phyloP scores from a whole-genome alignment of 2,113 vertebrate species.

The Diadophis punctatus region DNA sequence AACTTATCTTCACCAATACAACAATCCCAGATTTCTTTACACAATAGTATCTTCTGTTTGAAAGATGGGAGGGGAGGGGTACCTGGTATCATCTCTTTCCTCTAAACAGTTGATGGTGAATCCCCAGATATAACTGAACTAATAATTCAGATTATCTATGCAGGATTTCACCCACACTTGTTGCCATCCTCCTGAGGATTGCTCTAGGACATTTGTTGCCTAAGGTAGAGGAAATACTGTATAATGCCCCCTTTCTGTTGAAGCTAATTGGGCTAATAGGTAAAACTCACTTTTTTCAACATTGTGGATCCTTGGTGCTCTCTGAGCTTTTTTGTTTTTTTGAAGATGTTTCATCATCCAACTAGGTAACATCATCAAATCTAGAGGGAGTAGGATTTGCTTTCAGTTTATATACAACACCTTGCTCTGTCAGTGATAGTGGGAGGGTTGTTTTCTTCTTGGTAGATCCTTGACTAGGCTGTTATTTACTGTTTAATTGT shows the following conservation, averaged over 20 bases:
- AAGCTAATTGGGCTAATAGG: not conserved
- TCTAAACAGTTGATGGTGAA: not conserved
- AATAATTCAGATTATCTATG: not conserved
- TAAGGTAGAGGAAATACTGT: not conserved
- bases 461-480: too few species aligned
- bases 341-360: too few species aligned
- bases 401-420: too few species aligned
- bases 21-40: not conserved
- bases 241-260: not conserved
- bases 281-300: not conserved
- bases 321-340: too few species aligned
- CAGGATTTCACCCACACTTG: not conserved
- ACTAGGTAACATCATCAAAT: too few species aligned
- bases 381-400: too few species aligned
- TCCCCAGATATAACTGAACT: not conserved
- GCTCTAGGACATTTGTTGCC: not conserved
- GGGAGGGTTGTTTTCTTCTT: too few species aligned
- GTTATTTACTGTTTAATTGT: too few species aligned
- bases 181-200: not conserved
- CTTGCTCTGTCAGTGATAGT: too few species aligned
- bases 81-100: not conserved
- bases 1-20: not conserved
- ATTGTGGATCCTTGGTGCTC: too few species aligned
- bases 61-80: not conserved
- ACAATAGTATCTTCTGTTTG: not conserved